Evolutionary conservation across 2,113 vertebrate species (phyloP).

Genomic region (Alethe diademata): DNA sequence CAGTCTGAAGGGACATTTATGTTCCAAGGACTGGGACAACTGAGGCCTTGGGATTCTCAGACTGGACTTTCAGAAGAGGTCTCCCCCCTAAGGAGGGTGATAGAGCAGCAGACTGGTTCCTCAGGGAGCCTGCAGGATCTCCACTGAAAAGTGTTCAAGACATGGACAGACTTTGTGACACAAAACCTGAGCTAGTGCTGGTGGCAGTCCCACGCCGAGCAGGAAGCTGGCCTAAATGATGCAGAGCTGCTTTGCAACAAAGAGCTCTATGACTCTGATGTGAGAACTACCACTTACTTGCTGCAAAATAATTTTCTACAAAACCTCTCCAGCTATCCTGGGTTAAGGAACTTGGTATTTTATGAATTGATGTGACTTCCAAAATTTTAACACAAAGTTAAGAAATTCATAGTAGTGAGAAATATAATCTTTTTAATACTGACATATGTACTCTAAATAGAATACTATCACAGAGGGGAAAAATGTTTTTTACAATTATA

Average conservation of each 20-base stretch:
- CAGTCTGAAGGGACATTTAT: not conserved
- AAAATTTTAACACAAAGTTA: not conserved
- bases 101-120: not conserved
- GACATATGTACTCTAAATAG: not conserved
- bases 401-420: not conserved
- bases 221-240: not conserved
- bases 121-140: not conserved
- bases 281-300: not conserved
- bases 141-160: not conserved
- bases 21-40: not conserved
- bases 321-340: not conserved
- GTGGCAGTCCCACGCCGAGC: not conserved
- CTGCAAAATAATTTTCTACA: not conserved
- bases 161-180: fast-evolving
- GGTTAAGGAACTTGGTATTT: not conserved
- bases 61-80: not conserved
- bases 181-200: not conserved
- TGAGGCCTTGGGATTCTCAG: not conserved
- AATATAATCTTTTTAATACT: not conserved
- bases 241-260: not conserved
- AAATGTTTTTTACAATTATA: not conserved
- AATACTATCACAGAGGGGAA: not conserved
- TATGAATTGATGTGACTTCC: not conserved
- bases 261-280: not conserved
- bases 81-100: not conserved